Evolutionary conservation across 2,888 invertebrate genomes (phyloP).

Genomic region (Melieria omissa): DNA sequence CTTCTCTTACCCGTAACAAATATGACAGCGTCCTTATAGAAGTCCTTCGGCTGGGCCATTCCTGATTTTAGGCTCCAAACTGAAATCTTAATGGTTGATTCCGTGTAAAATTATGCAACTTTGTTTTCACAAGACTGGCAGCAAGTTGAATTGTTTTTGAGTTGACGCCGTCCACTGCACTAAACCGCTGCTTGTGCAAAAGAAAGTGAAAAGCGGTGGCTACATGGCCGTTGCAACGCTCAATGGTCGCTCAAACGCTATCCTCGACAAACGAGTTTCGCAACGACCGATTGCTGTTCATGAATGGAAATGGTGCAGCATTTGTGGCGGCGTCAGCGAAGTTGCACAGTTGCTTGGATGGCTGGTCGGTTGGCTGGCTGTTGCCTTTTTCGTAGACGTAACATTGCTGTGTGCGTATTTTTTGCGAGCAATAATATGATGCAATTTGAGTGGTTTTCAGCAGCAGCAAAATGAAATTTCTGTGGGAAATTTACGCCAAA

Average conservation of each 20-base stretch:
- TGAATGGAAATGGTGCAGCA: too few relatives aligned
- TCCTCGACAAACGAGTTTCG: conserved; percentile 54
- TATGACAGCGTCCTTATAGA: conserved; percentile 57
- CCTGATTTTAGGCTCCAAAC: neutral
- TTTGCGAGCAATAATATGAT: too few relatives aligned
- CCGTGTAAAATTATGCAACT: neutral
- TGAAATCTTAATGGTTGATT: neutral
- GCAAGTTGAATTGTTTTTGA: neutral
- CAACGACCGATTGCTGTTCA: neutral
- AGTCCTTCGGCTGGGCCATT: conserved; percentile 43
- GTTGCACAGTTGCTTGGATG: too few relatives aligned
- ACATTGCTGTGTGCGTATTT: too few relatives aligned
- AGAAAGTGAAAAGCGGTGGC: conserved; percentile 53
- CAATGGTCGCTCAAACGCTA: conserved; percentile 8
- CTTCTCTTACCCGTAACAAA: conserved; percentile 58
- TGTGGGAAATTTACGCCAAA: too few relatives aligned
- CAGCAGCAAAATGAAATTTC: too few relatives aligned
- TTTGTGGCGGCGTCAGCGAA: too few relatives aligned
- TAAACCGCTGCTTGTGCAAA: conserved; percentile 30
- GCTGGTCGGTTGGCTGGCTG: too few relatives aligned
- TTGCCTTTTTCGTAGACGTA: too few relatives aligned
- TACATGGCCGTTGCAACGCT: neutral
- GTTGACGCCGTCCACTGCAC: neutral
- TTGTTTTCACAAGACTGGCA: neutral
- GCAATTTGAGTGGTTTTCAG: too few relatives aligned